Evolutionary conservation across 2,797 vertebrate genomes (phyloP).

Genomic region (Acrossocheilus fasciatus): DNA sequence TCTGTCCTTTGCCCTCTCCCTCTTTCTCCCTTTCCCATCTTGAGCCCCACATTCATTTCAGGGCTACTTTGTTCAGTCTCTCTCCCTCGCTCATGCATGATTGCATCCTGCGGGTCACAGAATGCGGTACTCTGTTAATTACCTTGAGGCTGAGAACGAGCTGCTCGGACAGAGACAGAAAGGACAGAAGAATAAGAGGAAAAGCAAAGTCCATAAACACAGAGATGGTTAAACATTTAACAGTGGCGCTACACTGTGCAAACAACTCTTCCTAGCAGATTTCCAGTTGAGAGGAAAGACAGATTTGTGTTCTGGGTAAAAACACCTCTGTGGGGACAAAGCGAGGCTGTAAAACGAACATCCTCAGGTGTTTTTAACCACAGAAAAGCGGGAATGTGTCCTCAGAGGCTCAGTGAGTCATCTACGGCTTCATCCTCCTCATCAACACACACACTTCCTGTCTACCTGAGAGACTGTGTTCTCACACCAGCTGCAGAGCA

Average conservation of each 20-base stretch:
- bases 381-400: not conserved
- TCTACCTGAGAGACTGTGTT: conserved; percentile 62
- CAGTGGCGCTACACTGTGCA: not conserved
- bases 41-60: conserved; percentile 45
- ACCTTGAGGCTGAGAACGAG: conserved; percentile 58
- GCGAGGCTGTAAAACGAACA: conserved; percentile 11
- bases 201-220: conserved; percentile 19
- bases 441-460: conserved; percentile 44
- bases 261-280: conserved; percentile 8
- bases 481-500: conserved; percentile 63
- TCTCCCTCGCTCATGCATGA: conserved; percentile 64
- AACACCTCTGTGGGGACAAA: conserved; percentile 18
- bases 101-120: conserved; percentile 70
- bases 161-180: not conserved
- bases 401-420: conserved; percentile 40
- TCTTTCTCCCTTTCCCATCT: conserved; percentile 29
- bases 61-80: conserved; percentile 39
- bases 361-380: conserved; percentile 30
- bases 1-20: conserved; percentile 42
- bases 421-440: conserved; percentile 19
- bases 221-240: conserved; percentile 34
- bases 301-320: conserved; percentile 23
- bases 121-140: conserved; percentile 75
- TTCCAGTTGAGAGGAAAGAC: not conserved
- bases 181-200: not conserved